These are phyloP conservation scores for Drosophila bocqueti DNA, from an alignment of 1,140 invertebrate species.

Conservation along the genomic window DNA sequence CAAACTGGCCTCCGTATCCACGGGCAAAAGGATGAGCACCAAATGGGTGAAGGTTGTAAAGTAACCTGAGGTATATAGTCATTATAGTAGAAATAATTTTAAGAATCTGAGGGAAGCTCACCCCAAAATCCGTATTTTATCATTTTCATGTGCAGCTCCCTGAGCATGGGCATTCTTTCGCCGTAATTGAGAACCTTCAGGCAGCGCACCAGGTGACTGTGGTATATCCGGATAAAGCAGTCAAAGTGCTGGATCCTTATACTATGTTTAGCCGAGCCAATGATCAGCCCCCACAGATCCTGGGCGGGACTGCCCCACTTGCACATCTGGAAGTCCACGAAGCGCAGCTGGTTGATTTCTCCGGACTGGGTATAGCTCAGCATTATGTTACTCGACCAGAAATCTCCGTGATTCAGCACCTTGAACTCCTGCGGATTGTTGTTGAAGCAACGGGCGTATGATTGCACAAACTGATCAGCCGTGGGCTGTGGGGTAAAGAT, in stretches of 20 bases:
- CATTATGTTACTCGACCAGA: constrained; percentile 85
- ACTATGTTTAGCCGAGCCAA: constrained; percentile 70
- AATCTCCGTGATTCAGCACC: constrained; percentile 89
- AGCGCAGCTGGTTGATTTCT: constrained; percentile 76
- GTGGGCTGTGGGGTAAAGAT: constrained; percentile 46
- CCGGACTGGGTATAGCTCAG: constrained; percentile 74
- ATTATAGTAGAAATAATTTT: constrained; percentile 16
- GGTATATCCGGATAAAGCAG: constrained; percentile 74
- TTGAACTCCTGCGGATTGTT: constrained; percentile 86
- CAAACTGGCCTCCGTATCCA: constrained; percentile 72
- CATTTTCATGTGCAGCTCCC: constrained; percentile 76
- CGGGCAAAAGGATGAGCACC: constrained; percentile 71
- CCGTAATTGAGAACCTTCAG: constrained; percentile 64
- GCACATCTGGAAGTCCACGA: constrained; percentile 85
- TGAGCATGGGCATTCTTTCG: constrained; percentile 64
- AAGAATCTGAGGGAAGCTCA: background rate
- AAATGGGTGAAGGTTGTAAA: constrained; percentile 77
- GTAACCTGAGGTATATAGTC: constrained; percentile 45
- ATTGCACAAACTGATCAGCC: constrained; percentile 73
- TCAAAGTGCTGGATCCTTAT: constrained; percentile 76
- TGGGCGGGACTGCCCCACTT: constrained; percentile 82
- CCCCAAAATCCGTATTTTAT: constrained; percentile 80
- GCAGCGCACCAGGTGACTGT: constrained; percentile 66
- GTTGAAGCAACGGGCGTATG: constrained; percentile 64
- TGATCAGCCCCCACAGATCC: constrained; percentile 82